These are phyloP conservation scores for Brachionus sp. DNA, from an alignment of 1,140 invertebrate genomes.

Conservation along the genomic window DNA sequence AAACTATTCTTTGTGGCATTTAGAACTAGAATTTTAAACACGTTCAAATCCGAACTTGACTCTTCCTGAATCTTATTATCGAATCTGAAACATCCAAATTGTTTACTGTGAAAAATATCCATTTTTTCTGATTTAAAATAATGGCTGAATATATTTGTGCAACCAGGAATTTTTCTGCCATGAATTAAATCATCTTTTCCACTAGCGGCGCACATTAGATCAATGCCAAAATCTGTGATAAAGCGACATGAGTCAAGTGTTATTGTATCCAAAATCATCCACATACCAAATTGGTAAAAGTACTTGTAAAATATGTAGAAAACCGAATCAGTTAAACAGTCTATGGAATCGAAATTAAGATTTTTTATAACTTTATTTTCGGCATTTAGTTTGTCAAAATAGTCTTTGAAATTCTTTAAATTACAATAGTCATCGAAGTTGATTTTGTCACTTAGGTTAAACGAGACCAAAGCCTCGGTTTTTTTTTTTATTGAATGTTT, in stretches of 20 bases:
- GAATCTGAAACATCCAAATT: background rate
- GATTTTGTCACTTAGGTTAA: background rate
- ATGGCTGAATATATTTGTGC: background rate
- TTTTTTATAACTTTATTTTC: conserved; percentile 10
- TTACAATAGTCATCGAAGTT: conserved; percentile 6
- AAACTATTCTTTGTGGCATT: background rate
- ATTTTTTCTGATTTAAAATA: background rate
- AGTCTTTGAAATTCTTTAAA: conserved; percentile 16
- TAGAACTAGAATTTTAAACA: background rate
- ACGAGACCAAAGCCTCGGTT: background rate
- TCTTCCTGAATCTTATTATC: too few species aligned
- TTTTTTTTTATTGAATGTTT: conserved; percentile 34
- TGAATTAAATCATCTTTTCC: background rate
- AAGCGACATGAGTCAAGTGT: background rate
- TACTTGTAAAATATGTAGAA: conserved; percentile 22
- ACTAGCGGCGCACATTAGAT: background rate
- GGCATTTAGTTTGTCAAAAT: background rate
- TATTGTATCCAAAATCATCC: background rate
- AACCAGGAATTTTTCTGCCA: background rate
- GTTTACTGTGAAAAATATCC: background rate
- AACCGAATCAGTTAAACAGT: background rate
- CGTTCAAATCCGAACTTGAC: background rate
- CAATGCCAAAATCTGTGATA: conserved; percentile 31
- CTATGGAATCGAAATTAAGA: conserved; percentile 5
- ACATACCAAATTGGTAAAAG: background rate